Evolutionary conservation across 2,888 invertebrate genomes (phyloP).

Genomic region (Apoderus coryli): DNA sequence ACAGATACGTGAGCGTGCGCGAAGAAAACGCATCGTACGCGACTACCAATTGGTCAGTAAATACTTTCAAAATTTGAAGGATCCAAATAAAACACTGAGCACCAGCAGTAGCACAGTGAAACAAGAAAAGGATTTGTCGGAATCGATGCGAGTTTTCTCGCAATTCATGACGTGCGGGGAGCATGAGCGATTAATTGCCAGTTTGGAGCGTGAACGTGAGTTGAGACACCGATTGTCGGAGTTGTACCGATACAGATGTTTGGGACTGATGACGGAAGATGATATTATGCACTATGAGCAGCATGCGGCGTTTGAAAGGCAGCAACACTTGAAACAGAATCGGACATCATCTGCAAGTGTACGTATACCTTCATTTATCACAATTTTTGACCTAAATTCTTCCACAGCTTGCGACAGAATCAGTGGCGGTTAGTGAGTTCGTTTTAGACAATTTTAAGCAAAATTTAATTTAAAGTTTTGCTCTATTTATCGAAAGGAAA

Average conservation of each 20-base stretch:
- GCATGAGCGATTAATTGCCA: slow-evolving; percentile 64
- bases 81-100: too few relatives aligned
- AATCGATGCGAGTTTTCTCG: slow-evolving; percentile 70
- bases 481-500: too few relatives aligned
- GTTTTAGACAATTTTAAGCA: too few relatives aligned
- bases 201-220: slow-evolving; percentile 72
- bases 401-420: too few relatives aligned
- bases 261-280: slow-evolving; percentile 69
- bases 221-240: slow-evolving; percentile 71
- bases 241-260: slow-evolving; percentile 67
- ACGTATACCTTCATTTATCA: too few relatives aligned
- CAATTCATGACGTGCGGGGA: slow-evolving; percentile 81
- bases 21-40: slow-evolving; percentile 77
- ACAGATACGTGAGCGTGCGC: slow-evolving; percentile 67
- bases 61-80: slow-evolving; percentile 53
- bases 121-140: slow-evolving; percentile 51
- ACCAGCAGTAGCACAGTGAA: slow-evolving; percentile 42
- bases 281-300: slow-evolving; percentile 84
- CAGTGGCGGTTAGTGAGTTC: too few relatives aligned
- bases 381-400: too few relatives aligned
- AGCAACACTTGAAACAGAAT: slow-evolving; percentile 37
- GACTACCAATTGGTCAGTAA: slow-evolving; percentile 83
- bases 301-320: slow-evolving; percentile 41
- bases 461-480: too few relatives aligned
- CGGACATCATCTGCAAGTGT: too few relatives aligned